phyloP scores from a whole-genome alignment of 2,113 vertebrate species.

The Apaloderma vittatum region DNA sequence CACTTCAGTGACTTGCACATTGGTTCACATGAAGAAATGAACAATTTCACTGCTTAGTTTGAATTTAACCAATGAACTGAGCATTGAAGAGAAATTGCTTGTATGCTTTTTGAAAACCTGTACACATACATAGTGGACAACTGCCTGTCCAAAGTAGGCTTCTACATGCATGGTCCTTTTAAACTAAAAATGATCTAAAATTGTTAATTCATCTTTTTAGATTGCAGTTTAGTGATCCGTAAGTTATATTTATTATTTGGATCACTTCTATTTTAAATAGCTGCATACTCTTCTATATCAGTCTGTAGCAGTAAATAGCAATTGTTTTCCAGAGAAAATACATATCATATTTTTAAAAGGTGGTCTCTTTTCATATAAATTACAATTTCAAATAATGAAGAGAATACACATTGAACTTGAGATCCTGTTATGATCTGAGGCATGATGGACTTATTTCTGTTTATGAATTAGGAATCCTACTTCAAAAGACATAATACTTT shows the following conservation, averaged over 20 bases:
- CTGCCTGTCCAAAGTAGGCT: background rate
- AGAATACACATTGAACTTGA: background rate
- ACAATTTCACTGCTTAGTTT: constrained; percentile 39
- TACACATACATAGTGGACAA: background rate
- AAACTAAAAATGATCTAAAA: background rate
- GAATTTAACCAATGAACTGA: constrained; percentile 35
- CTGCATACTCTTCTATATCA: background rate
- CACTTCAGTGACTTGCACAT: background rate
- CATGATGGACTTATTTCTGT: background rate
- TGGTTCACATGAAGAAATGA: background rate
- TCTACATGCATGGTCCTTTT: background rate
- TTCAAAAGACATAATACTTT: background rate
- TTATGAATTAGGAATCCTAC: background rate
- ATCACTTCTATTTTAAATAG: background rate
- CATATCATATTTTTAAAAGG: background rate
- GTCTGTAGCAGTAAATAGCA: constrained; percentile 11
- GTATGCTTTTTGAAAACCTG: background rate
- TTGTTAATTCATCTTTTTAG: fast-evolving
- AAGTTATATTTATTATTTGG: background rate
- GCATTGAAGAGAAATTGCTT: background rate
- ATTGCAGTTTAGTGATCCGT: background rate
- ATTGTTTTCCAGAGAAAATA: constrained; percentile 1
- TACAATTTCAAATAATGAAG: constrained; percentile 35
- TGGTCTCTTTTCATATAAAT: constrained; percentile 13
- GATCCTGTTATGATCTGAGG: background rate